Base-by-base conservation (phyloP, 2,888 invertebrate genomes). In the Balanococcus diminutus region DNA sequence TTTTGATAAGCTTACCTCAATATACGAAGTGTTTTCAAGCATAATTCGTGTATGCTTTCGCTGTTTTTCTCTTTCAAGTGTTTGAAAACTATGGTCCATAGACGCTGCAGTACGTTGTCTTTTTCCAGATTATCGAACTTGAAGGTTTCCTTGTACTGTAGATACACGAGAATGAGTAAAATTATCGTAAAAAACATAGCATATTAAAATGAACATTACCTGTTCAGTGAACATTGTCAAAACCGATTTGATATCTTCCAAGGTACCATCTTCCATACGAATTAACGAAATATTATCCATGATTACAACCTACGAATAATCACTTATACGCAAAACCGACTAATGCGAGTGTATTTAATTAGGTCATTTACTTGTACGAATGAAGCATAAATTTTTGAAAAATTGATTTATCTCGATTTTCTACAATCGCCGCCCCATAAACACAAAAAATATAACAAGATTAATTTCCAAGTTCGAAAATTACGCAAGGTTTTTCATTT, bases 21-120 rank as follows among this genome's bases (percentile, higher is more conserved):
- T 87, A 95, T 92, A 88, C 94, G 91, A 82, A 95, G 90, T 67
- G 92, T 91, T 86, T 92, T 90, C 88, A 95, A 91, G 88, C 93
- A 93, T 85, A 92, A 89, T 67, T 90, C 89, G 89, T 93, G 91
- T 22, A 87, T 25, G 61, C 67, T 72, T 84, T 82, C 82, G 11
- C 28, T 81, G n/a, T 32, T 22, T 46, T 75, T 46, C 1, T 85
- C 85, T 16, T 19, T 22, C 51, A 85, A 31, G 14, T 46, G 46
- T 32, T 85, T 75, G 85, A 85, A 85, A 11, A 85, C 36, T 28
- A 85, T 75, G 3, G 28, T 46, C 85, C 85, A 85, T 31, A 85
- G 31, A 79, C 85, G 85, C 46, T 85, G 75, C 2, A 28, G 6
- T 8, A 85, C 79, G 22, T 79, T 85, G 85, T 85, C 85, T 85